These are phyloP conservation scores for Dione vanillae DNA, from an alignment of 2,888 invertebrate genomes.

Conservation along the genomic window DNA sequence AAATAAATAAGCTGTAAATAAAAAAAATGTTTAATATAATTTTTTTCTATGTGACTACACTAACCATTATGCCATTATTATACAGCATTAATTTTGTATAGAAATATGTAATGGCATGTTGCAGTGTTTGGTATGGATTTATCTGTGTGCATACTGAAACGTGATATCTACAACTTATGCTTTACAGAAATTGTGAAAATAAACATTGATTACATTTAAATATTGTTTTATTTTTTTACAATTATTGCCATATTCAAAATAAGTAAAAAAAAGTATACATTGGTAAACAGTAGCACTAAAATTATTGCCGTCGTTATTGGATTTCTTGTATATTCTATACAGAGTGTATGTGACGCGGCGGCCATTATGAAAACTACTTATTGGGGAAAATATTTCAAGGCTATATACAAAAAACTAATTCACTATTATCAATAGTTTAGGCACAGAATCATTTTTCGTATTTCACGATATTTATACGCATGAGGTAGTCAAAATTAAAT, in stretches of 20 bases:
- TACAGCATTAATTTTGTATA: constrained; percentile 77
- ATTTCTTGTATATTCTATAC: too few relatives aligned
- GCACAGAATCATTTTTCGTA: too few relatives aligned
- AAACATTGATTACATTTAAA: constrained; percentile 75
- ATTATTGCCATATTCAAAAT: neutral
- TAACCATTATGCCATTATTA: constrained; percentile 76
- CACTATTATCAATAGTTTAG: too few relatives aligned
- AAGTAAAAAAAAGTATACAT: too few relatives aligned
- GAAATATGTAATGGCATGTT: constrained; percentile 72
- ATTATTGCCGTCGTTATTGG: too few relatives aligned
- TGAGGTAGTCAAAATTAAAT: too few relatives aligned
- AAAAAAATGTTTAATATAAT: constrained; percentile 75
- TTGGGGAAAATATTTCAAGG: too few relatives aligned
- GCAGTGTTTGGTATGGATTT: constrained; percentile 79
- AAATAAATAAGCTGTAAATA: constrained; percentile 78
- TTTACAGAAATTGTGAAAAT: constrained; percentile 81
- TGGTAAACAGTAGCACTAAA: too few relatives aligned
- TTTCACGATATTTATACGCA: too few relatives aligned
- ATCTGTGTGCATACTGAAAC: constrained; percentile 82
- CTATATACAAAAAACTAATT: too few relatives aligned
- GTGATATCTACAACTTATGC: constrained; percentile 84
- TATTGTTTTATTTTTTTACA: constrained; percentile 45
- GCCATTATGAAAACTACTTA: too few relatives aligned
- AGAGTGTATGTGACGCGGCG: too few relatives aligned
- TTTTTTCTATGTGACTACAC: constrained; percentile 80